Evolutionary conservation across 2,113 vertebrate species (phyloP), one percentile per base, ranked within the genome.

Genomic region (Percina caprodes): DNA sequence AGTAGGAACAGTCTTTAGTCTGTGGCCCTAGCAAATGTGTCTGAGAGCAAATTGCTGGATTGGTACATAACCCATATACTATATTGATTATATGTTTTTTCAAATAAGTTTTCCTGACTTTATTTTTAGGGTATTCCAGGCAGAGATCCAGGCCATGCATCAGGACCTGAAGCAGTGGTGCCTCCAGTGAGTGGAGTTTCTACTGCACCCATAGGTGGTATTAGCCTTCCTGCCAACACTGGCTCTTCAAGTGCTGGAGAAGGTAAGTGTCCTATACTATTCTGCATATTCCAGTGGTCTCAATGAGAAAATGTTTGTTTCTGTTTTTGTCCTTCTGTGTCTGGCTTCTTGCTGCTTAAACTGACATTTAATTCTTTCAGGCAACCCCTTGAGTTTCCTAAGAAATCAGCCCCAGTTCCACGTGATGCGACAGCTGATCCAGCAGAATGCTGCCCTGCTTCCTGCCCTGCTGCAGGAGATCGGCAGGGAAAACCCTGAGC

Each of bases 381-480:
- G 93, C 46, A 98, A 98, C 90, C 98, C 98, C 5, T 94, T 99
- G 92, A 97, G 96, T 91, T 99, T 98, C 95, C 95, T 99, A 81
- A 93, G 97, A 89, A 98, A 96, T 92, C 98, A 98, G 90, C 97
- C 98, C 69, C 98, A 99, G 88, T 99, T 99, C 88, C 97, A 98
- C 55, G 96, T 97, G 88, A 99, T 99, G 98, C 95, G 98, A 88
- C 97, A 98, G 93, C 96, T 99, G 92, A 99, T 99, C 93, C 98
- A 98, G 86, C 98, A 99, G 94, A 99, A 99, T 81, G 97, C 98
- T 21, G 96, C 97, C 68, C 89, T 99, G 85, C 95, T 99, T 73
- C 98, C 98, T 0, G 96, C 98, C 8, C 90, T 99, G 82, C 93
- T 99, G 89, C 98, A 99, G 86, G 97, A 99, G 88, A 98, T 99